A percentile compares a stretch with the other conserved stretches of the same genome.
These are phyloP conservation scores for Neofelis nebulosa DNA, from an alignment of 2,113 vertebrate genomes.

Conservation along the genomic window DNA sequence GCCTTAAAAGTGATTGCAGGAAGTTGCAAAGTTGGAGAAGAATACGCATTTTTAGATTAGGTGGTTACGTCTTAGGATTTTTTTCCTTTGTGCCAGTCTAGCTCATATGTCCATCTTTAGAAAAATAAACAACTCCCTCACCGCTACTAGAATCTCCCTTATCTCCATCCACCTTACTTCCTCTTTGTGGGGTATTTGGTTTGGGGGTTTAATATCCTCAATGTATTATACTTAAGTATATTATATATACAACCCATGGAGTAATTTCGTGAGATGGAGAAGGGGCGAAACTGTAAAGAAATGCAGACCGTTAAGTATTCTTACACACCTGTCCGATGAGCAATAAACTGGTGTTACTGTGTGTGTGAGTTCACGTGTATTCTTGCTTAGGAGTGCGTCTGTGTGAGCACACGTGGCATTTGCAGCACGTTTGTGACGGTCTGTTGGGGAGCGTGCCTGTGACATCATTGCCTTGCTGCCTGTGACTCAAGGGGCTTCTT, in stretches of 20 bases:
- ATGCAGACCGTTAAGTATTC: background rate
- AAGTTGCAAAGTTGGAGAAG: background rate
- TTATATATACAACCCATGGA: background rate
- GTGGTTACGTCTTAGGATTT: background rate
- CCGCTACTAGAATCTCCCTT: background rate
- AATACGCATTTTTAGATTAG: background rate
- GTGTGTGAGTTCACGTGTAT: background rate
- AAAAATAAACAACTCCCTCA: background rate
- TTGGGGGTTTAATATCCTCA: background rate
- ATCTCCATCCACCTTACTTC: background rate
- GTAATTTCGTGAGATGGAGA: background rate
- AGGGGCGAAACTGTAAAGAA: background rate
- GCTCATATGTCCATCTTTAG: background rate
- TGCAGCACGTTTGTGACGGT: fast-evolving
- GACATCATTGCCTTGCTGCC: background rate
- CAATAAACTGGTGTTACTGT: no score
- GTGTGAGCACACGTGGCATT: background rate
- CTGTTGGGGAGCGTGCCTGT: background rate
- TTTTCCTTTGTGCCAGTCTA: background rate
- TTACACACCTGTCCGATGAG: background rate
- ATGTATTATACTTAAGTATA: background rate
- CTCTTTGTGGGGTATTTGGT: background rate
- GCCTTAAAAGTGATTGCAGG: background rate
- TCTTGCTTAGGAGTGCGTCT: background rate
- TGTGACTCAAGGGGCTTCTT: background rate